Evolutionary conservation across 30 jellyfish, hydroid and myxozoan species (phyloP), one percentile per base, ranked within the genome.

Genomic region (Aurelia coerulea): DNA sequence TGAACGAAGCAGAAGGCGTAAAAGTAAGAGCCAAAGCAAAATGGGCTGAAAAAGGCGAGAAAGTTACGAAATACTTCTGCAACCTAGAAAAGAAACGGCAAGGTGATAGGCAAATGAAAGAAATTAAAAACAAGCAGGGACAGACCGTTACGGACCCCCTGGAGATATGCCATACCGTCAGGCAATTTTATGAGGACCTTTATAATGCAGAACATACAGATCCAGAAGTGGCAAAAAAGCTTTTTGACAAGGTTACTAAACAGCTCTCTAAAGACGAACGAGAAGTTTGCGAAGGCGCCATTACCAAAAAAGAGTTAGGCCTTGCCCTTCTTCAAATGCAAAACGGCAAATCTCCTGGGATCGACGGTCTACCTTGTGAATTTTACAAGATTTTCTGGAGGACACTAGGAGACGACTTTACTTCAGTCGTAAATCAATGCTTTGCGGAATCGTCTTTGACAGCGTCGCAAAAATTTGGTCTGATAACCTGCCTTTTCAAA

Each of bases 41-140:
- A 49, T 74, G 85, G 85, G 14, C 85, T 51, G 85, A 74, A 74
- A 41, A 74, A 15, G 85, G 85, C 58, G 85, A 74, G 39, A 74
- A 74, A 74, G 73, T 51, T 8, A 74, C 85, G n/a, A 14, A 51
- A 2, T 74, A 49, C 52, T 74, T 74, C 85, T 74, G 85, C 33
- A 18, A 41, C 3, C 76, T 74, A 35, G 73, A 74, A 51, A 74
- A 74, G 73, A 51, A 74, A 49, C 3, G 85, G 19, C 70, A 56
- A 56, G 42, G 85, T 14, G 73, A 74, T 49, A 37, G 64, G n/a
- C 16, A 11, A 14, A 70, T 70, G 81, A 39, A 70, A 35, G 37
- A 72, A 49, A 29, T 74, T 35, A 74, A 74, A 35, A 34, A 41
- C 9, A 18, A 14, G 19, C 72, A 74, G 7, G 73, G 39, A 33